Evolutionary conservation across 2,888 invertebrate species (phyloP), one percentile per base, ranked within the genome.

Genomic region (Agrochola macilenta): DNA sequence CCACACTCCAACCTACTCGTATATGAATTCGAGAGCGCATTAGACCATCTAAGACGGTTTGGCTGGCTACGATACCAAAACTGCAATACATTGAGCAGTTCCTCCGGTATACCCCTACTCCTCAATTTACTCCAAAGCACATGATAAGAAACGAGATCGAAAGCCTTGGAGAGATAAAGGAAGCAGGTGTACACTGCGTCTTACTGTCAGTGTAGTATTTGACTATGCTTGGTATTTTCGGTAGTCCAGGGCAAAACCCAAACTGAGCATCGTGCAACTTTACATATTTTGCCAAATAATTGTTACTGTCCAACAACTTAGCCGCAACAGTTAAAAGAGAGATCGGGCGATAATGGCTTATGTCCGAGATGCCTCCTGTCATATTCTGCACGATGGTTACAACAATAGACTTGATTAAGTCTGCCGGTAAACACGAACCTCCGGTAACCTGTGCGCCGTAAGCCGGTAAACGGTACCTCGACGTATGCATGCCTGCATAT

Each of bases 141-240:
- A 1, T 68, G 23, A 2, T 68, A 68, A 30, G 52, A 35, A 52
- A 52, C 52, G 14, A 52, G 14, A 69, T 69, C 35, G 35, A 35
- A 35, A 35, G 35, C 35, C 35, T 35, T 35, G 5, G 39, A 39
- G 7, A 39, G 39, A 26, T 69, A 57, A 69, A 57, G 39, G 39
- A 69, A 57, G 26, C 57, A 69, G 43, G 39, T 43, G 20, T 52
- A 52, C 20, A 7, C 1, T 0, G 14, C 12, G 43, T 43, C 39
- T 1, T 39, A 69, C 69, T 20, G 26, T 26, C 26, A 39, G 39
- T 69, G 39, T 69, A 69, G 57, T 57, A 69, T 69, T 69, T 57
- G 20, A 57, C 57, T n/a, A 69, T 57, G 54, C n/a, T 68, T 69
- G 54, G 39, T 17, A n/a, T 11, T 57, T 35, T n/a, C n/a, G 8